These are phyloP conservation scores for Scelioninae gen. 1 DNA, from an alignment of 2,888 invertebrate species.

Conservation along the genomic window DNA sequence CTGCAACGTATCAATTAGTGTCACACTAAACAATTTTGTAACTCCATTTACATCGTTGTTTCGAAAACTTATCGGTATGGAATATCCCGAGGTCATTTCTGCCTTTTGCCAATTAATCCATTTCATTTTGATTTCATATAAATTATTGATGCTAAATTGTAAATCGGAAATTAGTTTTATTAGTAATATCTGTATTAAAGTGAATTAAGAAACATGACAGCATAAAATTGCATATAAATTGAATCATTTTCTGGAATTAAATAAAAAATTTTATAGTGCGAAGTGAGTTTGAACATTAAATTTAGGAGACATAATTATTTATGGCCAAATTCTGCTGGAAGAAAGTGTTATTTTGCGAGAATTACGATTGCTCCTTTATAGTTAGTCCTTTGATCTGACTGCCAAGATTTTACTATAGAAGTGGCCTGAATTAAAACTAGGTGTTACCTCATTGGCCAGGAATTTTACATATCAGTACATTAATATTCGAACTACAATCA, in stretches of 20 bases:
- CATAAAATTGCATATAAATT: too few relatives aligned
- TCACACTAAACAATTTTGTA: constrained; percentile 23
- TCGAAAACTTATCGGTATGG: background rate
- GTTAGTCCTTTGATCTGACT: constrained; percentile 21
- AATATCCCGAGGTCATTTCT: constrained; percentile 1
- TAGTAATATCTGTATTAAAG: too few relatives aligned
- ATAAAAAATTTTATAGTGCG: too few relatives aligned
- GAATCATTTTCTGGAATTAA: too few relatives aligned
- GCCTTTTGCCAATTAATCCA: background rate
- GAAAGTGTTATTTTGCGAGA: constrained; percentile 4
- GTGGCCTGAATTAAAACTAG: constrained; percentile 25
- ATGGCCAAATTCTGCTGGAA: background rate
- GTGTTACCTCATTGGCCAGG: constrained; percentile 33
- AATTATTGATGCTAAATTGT: background rate
- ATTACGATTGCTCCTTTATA: constrained; percentile 5
- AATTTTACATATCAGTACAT: too few relatives aligned
- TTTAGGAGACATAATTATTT: background rate
- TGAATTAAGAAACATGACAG: too few relatives aligned
- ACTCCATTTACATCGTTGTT: constrained; percentile 3
- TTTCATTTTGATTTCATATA: background rate
- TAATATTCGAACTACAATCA: constrained; percentile 2
- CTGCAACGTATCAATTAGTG: background rate
- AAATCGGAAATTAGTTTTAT: too few relatives aligned
- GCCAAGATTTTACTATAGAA: constrained; percentile 45
- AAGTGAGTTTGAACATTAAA: too few relatives aligned